These are phyloP conservation scores for Epiblema foenella DNA, from an alignment of 2,888 invertebrate genomes.

Conservation along the genomic window DNA sequence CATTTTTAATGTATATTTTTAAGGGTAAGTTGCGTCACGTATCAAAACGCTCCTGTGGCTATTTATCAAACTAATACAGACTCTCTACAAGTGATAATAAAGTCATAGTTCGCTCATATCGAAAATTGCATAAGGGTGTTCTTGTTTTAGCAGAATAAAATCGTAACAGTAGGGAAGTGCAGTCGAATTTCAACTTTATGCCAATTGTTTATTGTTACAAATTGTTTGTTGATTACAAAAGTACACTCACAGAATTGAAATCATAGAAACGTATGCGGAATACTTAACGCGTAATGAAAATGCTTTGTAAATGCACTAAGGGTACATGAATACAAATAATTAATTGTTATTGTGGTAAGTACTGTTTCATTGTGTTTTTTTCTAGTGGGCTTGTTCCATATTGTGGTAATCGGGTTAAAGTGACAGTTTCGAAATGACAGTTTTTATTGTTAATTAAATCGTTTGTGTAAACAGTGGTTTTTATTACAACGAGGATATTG, in stretches of 20 bases:
- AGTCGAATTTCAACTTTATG: slow-evolving; percentile 1
- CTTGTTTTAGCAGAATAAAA: not conserved
- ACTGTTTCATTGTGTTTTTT: slow-evolving; percentile 46
- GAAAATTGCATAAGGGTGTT: slow-evolving; percentile 27
- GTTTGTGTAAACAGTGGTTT: slow-evolving; percentile 33
- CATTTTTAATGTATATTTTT: slow-evolving; percentile 38
- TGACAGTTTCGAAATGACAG: slow-evolving; percentile 29
- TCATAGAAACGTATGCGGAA: slow-evolving; percentile 68
- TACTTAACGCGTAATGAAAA: slow-evolving; percentile 64
- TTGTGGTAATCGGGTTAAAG: slow-evolving; percentile 42
- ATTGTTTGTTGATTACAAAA: not conserved
- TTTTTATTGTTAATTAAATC: slow-evolving; percentile 30
- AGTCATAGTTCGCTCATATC: not conserved
- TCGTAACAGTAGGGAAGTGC: not conserved
- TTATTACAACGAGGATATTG: slow-evolving; percentile 11
- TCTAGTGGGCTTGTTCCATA: slow-evolving; percentile 56
- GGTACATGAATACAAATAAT: slow-evolving; percentile 59
- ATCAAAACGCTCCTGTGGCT: slow-evolving; percentile 32
- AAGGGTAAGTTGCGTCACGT: slow-evolving; percentile 42
- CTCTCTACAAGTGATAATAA: not conserved
- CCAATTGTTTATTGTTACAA: not conserved
- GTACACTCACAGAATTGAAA: slow-evolving; percentile 46
- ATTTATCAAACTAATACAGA: not conserved
- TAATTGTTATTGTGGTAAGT: slow-evolving; percentile 64
- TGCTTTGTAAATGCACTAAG: slow-evolving; percentile 54